Evolutionary conservation across 2,113 vertebrate genomes (phyloP), one percentile per base, ranked within the genome.

Genomic region (Acrocephalus kingi): DNA sequence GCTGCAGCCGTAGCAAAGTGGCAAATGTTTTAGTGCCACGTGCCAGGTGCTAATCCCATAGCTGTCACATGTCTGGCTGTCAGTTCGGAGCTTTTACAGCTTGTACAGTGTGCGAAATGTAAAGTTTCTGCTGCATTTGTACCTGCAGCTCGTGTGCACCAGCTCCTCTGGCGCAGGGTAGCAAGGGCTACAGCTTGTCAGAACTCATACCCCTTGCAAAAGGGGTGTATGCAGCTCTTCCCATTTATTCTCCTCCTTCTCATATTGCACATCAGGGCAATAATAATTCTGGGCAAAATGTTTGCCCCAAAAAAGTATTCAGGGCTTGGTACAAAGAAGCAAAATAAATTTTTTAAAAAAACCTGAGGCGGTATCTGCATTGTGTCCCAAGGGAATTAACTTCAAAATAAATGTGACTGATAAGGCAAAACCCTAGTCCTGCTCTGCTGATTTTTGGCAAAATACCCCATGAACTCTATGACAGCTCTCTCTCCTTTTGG

Each of bases 401-500:
- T 93, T 89, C 15, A 55, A 91, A 95, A 88, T 39, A 83, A 59
- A 45, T 19, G 18, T 22, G 13, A 75, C 16, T 68, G 56, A 12
- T 84, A 55, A 74, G 51, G 33, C 41, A 77, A 58, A 86, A 74
- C 33, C 12, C 19, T 8, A 85, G 24, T 43, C 25, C 35, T 51
- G 13, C 8, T 8, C 0, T 51, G 84, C 28, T 56, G 64, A 51
- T 48, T 79, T 76, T 54, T 77, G 74, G 17, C 13, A 86, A 75
- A 90, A 71, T 33, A 27, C 9, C 15, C 51, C 20, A 30, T 69
- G 24, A 90, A 62, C 24, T 92, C n/a, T 20, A 7, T 25, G 39
- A 39, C 15, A 81, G 27, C 33, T 91, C 15, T 39, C 28, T 77
- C 43, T 64, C 78, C 52, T 97, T 97, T 97, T 94, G 89, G 16